Percentiles rank a stretch among this genome's conserved stretches.
Conservation (phyloP, 2,888 invertebrate species). For the Mesorhabditis spiculigera region DNA sequence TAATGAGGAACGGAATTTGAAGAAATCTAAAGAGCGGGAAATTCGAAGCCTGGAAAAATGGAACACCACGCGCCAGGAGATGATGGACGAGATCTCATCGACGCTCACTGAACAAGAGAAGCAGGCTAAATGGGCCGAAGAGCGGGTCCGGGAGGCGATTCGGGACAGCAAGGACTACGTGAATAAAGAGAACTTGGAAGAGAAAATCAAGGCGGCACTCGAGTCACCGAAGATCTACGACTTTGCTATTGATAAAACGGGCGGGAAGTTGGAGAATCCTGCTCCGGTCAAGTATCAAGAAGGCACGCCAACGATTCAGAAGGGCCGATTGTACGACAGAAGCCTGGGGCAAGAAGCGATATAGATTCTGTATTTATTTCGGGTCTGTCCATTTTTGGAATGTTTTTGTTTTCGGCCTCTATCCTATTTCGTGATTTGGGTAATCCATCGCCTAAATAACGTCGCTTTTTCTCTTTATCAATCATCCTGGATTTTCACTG, state of each 20-base stretch:
- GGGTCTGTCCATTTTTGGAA: no score
- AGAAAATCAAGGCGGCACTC: conserved; percentile 42
- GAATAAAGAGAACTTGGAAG: conserved; percentile 41
- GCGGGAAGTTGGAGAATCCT: conserved; percentile 34
- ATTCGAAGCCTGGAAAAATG: neutral
- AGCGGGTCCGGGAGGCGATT: conserved; percentile 25
- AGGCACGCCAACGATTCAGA: conserved; percentile 50
- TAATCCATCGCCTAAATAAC: no score
- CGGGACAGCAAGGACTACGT: conserved; percentile 39
- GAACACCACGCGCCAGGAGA: neutral
- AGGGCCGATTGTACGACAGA: conserved; percentile 45
- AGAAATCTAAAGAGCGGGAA: conserved; percentile 17
- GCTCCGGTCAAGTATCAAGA: conserved; percentile 48
- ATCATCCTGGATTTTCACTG: no score
- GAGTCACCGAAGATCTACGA: conserved; percentile 51
- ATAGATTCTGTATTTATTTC: no score
- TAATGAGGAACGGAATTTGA: conserved; percentile 41
- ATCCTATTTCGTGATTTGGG: no score
- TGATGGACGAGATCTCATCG: conserved; percentile 16
- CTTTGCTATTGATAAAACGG: conserved; percentile 47
- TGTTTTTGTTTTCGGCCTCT: no score
- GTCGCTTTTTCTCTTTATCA: no score
- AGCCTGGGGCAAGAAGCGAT: conserved; percentile 22
- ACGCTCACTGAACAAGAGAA: conserved; percentile 24
- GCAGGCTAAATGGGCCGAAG: conserved; percentile 23